Evolutionary conservation across 2,113 vertebrate genomes (phyloP).

Genomic region (Macroglossus sobrinus): DNA sequence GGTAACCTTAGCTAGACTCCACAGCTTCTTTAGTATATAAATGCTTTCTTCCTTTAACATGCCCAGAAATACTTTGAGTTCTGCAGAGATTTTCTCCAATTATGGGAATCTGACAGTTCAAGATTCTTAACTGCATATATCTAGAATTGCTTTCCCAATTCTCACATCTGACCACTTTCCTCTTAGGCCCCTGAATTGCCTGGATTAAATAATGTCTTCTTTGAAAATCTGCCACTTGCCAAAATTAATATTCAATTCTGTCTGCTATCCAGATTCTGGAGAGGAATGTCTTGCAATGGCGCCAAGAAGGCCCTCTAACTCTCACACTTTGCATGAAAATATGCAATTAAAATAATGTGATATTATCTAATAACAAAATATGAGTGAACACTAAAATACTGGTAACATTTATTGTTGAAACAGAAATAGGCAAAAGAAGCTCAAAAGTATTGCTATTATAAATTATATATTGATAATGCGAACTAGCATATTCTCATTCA

Average conservation of each 20-base stretch:
- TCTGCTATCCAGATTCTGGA: not conserved
- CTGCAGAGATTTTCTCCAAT: not conserved
- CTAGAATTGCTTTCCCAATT: not conserved
- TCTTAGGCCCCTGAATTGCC: not conserved
- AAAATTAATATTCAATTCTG: constrained; percentile 35
- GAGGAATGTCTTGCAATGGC: not conserved
- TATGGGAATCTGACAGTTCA: not conserved
- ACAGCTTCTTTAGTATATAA: not conserved
- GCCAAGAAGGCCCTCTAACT: not conserved
- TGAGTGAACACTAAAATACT: not conserved
- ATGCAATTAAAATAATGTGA: not conserved
- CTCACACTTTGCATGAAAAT: not conserved
- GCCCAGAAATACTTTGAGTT: not conserved
- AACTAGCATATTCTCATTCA: not conserved
- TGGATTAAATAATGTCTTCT: not conserved
- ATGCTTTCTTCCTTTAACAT: not conserved
- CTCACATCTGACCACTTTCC: not conserved
- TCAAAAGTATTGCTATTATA: not conserved
- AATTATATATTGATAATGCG: not conserved
- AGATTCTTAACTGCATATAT: not conserved
- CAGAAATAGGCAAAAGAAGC: not conserved
- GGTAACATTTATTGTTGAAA: not conserved
- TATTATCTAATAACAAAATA: not conserved
- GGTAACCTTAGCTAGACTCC: not conserved
- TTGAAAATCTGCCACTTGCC: not conserved